Evolutionary conservation across 2,113 vertebrate species (phyloP), one percentile per base, ranked within the genome.

Genomic region (Phaethon lepturus): DNA sequence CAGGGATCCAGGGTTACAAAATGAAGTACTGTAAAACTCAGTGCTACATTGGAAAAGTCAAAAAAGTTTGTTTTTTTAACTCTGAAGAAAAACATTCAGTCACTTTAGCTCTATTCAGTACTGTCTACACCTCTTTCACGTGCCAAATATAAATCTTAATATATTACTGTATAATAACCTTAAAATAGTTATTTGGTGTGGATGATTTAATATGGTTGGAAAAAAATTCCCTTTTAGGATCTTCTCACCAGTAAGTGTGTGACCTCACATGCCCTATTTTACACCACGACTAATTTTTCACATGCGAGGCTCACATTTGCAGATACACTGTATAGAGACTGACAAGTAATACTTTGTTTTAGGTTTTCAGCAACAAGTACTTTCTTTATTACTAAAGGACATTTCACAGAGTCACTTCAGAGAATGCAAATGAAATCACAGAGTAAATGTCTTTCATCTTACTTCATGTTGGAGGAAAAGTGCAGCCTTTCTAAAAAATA

Each of bases 401-500:
- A 82, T 96, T 97, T 93, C 91, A 96, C 63, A 94, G 88, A 97
- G 93, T 97, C 96, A 95, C 94, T 96, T 95, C 86, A 95, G 82
- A 93, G 94, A 94, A 97, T 97, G 78, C 91, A 97, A 95, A 97
- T 97, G 86, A 92, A 97, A 96, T 94, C 87, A 78, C 82, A 84
- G 87, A 96, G 85, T 81, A 95, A 94, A 93, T 19, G 92, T 88
- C 95, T 97, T 96, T 97, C 95, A 93, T 93, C 93, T 78, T 84
- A 75, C 74, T 95, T 78, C 85, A 47, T 92, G 78, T 71, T 68
- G 63, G 86, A 96, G 86, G 69, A 92, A 64, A 93, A 86, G 78
- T 64, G 87, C 63, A 24, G 90, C 19, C 90, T 96, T 97, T 87
- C 82, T 86, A 85, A 84, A 89, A 97, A 90, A 96, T 92, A 89